phyloP scores from a whole-genome alignment of 2,888 invertebrate species.

The Tachystola acroxantha region DNA sequence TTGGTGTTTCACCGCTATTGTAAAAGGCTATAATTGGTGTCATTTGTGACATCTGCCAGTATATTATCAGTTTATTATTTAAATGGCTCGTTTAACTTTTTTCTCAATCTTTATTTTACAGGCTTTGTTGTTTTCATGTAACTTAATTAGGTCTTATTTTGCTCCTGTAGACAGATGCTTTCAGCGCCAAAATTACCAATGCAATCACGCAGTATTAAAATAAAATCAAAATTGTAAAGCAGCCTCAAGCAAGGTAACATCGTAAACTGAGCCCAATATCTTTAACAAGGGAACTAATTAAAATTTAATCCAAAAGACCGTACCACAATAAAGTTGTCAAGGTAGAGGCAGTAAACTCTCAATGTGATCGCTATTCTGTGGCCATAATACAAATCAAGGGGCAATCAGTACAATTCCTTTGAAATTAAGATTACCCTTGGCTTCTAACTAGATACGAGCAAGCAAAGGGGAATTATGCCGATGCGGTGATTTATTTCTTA shows the following conservation, averaged over 20 bases:
- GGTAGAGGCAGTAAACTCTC: constrained; percentile 38
- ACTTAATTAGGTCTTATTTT: no score
- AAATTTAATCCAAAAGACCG: constrained; percentile 54
- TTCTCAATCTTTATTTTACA: no score
- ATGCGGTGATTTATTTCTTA: constrained; percentile 1
- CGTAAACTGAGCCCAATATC: constrained; percentile 51
- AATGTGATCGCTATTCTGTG: constrained; percentile 27
- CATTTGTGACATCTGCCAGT: no score
- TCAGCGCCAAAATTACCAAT: no score
- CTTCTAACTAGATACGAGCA: constrained; percentile 7
- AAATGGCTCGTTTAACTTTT: no score
- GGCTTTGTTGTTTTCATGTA: no score
- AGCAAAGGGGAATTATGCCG: no score
- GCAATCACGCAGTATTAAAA: not conserved
- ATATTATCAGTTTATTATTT: no score
- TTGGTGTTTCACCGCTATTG: constrained; percentile 28
- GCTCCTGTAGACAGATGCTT: no score
- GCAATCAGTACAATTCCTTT: constrained; percentile 15
- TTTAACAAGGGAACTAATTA: constrained; percentile 61
- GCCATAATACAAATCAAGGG: constrained; percentile 21
- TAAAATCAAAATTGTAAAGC: no score
- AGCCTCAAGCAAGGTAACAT: constrained; percentile 10
- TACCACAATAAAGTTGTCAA: constrained; percentile 51
- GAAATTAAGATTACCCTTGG: constrained; percentile 10
- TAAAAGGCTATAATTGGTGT: not conserved